phyloP scores from a whole-genome alignment of 2,113 vertebrate species.

The Aptenodytes patagonicus region DNA sequence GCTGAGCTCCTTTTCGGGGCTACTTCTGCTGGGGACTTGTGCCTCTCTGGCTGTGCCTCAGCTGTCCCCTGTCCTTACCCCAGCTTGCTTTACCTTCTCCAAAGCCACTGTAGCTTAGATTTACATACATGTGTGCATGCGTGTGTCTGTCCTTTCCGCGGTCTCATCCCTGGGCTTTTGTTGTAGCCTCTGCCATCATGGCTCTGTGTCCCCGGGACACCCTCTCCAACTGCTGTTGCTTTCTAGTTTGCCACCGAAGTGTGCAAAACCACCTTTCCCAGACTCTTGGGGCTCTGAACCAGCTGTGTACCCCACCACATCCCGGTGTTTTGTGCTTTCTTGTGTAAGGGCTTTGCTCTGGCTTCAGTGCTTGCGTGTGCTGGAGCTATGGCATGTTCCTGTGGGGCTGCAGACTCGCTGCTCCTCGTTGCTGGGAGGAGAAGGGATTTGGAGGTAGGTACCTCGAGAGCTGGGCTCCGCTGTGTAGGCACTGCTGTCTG shows the following conservation, averaged over 20 bases:
- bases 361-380: rapidly evolving
- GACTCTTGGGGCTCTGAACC: neutral
- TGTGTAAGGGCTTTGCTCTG: neutral
- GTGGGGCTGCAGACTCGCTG: neutral
- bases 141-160: neutral
- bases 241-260: neutral
- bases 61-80: neutral
- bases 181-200: rapidly evolving
- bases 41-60: neutral
- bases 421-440: neutral
- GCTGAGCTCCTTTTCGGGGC: neutral
- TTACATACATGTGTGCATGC: rapidly evolving
- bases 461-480: neutral
- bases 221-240: neutral
- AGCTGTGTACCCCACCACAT: rapidly evolving
- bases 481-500: neutral
- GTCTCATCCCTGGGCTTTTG: neutral
- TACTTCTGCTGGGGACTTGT: neutral
- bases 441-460: neutral
- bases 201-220: neutral
- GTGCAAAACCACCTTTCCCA: neutral
- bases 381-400: neutral
- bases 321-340: neutral
- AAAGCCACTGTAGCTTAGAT: neutral
- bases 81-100: neutral